Base-by-base conservation (phyloP, 2,888 invertebrate genomes). In the Ptilodon capucinus region DNA sequence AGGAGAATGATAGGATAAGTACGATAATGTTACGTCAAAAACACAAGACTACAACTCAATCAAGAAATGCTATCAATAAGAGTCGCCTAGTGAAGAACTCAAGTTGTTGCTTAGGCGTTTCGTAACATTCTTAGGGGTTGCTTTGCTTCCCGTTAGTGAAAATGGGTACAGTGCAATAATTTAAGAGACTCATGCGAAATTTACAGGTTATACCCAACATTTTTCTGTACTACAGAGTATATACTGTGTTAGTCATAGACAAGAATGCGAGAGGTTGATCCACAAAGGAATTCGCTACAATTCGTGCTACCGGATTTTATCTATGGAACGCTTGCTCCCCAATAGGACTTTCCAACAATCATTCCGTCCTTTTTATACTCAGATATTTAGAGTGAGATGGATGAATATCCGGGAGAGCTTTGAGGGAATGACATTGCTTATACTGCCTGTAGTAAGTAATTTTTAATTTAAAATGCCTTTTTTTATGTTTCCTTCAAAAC, bases 281-380 rank as follows among this genome's bases (percentile, higher is more conserved):
- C 61, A 56, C 58, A 57, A 54, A 48, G 57, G 55, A 48, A 58
- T 52, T 44, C 55, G 51, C 54, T 52, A 49, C 53, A 50, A 44
- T 46, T 42, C 42, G 30, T 46, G 54, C 58, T 61, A 54, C 64
- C 48, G 49, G 64, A 56, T 58, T 64, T 64, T 61, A 61, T 64
- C 51, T 64, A 16, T 38, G 28, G 40, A 50, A 46, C 54, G 47
- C 36, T 48, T 41, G 48, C 45, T 52, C 39, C 52, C 47, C n/a
- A 9, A 17, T 11, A 52, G 42, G 48, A 52, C 48, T 18, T 36
- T 56, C 21, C 11, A 17, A 16, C 35, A 34, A 17, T 21, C 25
- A 25, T 47, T 28, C 14, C 21, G 38, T 48, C 60, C 49, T 51
- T 6, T 47, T 60, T 48, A 45, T 44, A 40, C 51, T 13, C 30